Percentiles rank a stretch among this genome's conserved stretches.
Evolutionary conservation across 2,888 invertebrate species (phyloP).

Genomic region (Tetrapedia diversipes): DNA sequence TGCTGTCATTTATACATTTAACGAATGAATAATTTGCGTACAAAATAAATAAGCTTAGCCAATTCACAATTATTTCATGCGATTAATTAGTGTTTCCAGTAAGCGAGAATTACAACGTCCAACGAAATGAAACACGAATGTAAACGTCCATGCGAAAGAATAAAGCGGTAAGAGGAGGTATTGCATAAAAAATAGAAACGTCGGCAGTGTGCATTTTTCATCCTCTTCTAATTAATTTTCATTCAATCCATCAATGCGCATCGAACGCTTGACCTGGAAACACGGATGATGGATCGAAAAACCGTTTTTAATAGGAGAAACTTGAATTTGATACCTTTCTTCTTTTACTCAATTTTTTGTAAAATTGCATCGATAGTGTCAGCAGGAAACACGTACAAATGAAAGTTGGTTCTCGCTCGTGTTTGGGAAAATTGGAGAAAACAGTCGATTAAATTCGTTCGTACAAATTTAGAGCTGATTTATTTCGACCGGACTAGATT

Average conservation of each 20-base stretch:
- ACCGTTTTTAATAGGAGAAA: constrained; percentile 15
- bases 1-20: no score
- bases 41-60: no score
- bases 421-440: background rate
- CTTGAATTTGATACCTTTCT: background rate
- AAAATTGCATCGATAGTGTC: background rate
- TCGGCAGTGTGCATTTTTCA: background rate
- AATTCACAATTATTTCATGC: no score
- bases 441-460: background rate
- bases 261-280: background rate
- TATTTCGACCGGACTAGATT: background rate
- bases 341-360: background rate
- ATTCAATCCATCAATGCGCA: constrained; percentile 27
- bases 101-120: background rate
- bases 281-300: background rate
- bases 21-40: background rate
- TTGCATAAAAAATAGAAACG: constrained; percentile 4
- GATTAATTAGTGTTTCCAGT: background rate
- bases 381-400: background rate
- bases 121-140: background rate
- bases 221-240: constrained; percentile 31
- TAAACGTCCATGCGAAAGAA: no score
- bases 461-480: background rate
- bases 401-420: background rate
- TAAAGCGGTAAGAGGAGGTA: background rate